Conservation (phyloP, 2,888 invertebrate genomes). For the Thera obeliscata region DNA sequence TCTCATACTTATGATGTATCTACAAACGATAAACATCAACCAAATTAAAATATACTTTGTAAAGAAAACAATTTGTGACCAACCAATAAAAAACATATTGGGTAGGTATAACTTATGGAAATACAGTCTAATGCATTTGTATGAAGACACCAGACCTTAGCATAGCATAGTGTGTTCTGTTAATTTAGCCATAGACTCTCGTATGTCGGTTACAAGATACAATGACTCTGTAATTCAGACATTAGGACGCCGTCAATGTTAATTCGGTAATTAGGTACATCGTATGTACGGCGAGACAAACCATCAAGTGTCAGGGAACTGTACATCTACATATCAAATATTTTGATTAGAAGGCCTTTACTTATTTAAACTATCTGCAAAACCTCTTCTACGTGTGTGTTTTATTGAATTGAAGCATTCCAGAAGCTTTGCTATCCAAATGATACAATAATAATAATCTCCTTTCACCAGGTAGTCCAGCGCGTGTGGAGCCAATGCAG, state of each 20-base stretch:
- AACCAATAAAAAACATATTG: neutral
- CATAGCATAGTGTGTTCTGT: constrained; percentile 10
- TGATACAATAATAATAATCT: constrained; percentile 14
- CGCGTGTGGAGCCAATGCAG: constrained; percentile 74
- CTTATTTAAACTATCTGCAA: too few species aligned
- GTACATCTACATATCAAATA: neutral
- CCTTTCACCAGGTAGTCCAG: constrained; percentile 69
- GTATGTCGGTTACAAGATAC: constrained; percentile 20
- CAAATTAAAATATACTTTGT: too few species aligned
- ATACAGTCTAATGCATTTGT: neutral
- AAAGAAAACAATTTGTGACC: too few species aligned
- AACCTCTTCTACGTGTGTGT: neutral
- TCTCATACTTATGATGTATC: constrained; percentile 2
- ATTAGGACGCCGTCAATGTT: constrained; percentile 20
- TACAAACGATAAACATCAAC: too few species aligned
- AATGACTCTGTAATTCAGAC: constrained; percentile 21
- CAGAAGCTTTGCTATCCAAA: neutral
- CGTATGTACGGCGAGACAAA: neutral
- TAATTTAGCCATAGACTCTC: constrained; percentile 14
- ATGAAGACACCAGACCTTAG: constrained; percentile 11
- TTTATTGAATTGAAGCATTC: neutral
- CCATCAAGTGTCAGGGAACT: neutral
- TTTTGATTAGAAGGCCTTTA: neutral
- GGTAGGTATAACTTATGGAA: neutral
- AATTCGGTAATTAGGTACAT: constrained; percentile 23